phyloP scores from a whole-genome alignment of 2,113 vertebrate genomes.

The Jacana jacana region DNA sequence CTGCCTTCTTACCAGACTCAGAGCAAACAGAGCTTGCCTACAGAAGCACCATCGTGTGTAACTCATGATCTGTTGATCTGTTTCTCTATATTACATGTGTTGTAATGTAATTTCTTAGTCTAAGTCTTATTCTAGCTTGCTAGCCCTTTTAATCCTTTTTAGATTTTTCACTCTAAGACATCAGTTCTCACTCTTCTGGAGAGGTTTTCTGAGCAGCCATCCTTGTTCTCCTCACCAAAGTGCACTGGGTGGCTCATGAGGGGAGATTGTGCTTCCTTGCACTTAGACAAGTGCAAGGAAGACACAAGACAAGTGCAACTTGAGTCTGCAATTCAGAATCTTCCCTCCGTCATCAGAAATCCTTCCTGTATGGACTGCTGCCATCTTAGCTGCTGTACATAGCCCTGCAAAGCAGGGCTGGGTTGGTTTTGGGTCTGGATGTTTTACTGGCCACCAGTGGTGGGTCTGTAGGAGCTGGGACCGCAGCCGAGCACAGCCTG shows the following conservation, averaged over 20 bases:
- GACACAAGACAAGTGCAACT: too few relatives aligned
- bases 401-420: background rate
- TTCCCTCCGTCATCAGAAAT: background rate
- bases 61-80: background rate
- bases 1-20: background rate
- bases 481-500: background rate
- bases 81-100: background rate
- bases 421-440: background rate
- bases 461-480: background rate
- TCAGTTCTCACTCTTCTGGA: background rate
- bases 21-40: background rate
- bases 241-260: background rate
- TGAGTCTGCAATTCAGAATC: background rate
- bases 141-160: background rate
- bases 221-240: background rate
- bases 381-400: rapidly evolving
- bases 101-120: background rate
- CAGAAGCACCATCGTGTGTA: rapidly evolving
- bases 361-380: background rate
- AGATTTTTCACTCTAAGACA: background rate
- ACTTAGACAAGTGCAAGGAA: too few relatives aligned
- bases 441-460: background rate
- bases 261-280: background rate
- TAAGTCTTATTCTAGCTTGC: background rate
- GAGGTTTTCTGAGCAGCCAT: background rate